Evolutionary conservation across 2,888 invertebrate genomes (phyloP), one percentile per base, ranked within the genome.

Genomic region (Suillia variegata): DNA sequence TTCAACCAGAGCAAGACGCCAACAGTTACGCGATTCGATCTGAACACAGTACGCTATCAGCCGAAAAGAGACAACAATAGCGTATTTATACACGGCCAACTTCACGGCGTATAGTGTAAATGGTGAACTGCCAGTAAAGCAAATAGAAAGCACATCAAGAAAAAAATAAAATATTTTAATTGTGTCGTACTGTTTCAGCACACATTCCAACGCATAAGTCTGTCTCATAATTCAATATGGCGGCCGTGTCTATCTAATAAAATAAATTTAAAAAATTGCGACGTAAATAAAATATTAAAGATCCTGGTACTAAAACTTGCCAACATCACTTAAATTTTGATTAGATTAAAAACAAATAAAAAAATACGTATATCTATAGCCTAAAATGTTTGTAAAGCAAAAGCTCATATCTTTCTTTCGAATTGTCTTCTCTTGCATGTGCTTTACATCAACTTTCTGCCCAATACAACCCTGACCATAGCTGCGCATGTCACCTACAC

Each of bases 81-180:
- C 15, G n/a, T n/a, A 31, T 17, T 18, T n/a, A 17, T 20, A 13
- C 61, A 67, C 67, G 61, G 49, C 75, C 64, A 74, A 75, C 75
- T 74, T 74, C 64, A 64, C n/a, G 59, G 52, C 65, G 73, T 67
- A 73, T 56, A 54, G 59, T 61, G 57, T 50, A 64, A 66, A 59
- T 45, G 49, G 47, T 51, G 10, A 61, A 62, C 74, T 65, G 54
- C 51, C 49, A 70, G 67, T 73, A 71, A 74, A 74, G 63, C n/a
- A 33, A 65, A 61, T 55, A 57, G 42, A 48, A 42, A 57, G 3
- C 12, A 55, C n/a, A n/a, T n/a, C n/a, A 55, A 51, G 53, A 60
- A 59, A 55, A 49, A 63, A 62, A 56, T 21, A 31, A 22, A 45
- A 38, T 17, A 50, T 6, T 5, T 22, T 2, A 20, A 26, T 33